Conservation (phyloP, 2,888 invertebrate species). For the Cecidostiba fungosa region DNA sequence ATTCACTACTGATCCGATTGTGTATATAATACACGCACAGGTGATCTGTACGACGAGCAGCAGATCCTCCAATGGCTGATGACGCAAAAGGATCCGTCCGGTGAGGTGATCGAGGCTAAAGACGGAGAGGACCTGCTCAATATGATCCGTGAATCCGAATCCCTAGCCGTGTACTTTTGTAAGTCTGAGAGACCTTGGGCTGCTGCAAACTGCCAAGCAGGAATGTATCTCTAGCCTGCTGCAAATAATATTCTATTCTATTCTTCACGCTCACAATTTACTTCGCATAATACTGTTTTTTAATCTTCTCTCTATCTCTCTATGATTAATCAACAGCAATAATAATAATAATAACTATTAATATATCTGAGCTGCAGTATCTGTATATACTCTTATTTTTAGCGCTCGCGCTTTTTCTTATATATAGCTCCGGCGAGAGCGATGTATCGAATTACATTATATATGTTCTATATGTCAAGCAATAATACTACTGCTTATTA, state of each 20-base stretch:
- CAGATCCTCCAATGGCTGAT: constrained; percentile 94
- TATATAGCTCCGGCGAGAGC: no score
- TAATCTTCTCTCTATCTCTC: neutral
- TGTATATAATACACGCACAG: constrained; percentile 78
- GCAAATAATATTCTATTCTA: constrained; percentile 60
- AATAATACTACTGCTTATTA: no score
- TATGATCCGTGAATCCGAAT: constrained; percentile 89
- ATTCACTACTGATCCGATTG: no score
- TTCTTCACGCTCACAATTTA: constrained; percentile 60
- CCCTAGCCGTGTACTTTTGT: constrained; percentile 96
- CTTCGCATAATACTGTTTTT: neutral
- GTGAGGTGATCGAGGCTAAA: constrained; percentile 93
- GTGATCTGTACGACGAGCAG: constrained; percentile 93
- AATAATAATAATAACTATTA: no score
- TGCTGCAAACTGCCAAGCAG: constrained; percentile 71
- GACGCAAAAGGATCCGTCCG: constrained; percentile 95
- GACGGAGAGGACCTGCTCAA: constrained; percentile 90
- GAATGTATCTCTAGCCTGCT: constrained; percentile 74
- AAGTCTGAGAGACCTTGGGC: constrained; percentile 82
- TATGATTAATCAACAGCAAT: neutral
- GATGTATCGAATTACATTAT: no score
- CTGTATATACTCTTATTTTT: neutral
- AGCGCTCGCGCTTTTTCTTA: neutral
- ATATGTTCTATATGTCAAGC: no score
- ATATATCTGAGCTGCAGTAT: no score